Evolutionary conservation across 2,888 invertebrate species (phyloP).

Genomic region (Gastrophysa polygoni): DNA sequence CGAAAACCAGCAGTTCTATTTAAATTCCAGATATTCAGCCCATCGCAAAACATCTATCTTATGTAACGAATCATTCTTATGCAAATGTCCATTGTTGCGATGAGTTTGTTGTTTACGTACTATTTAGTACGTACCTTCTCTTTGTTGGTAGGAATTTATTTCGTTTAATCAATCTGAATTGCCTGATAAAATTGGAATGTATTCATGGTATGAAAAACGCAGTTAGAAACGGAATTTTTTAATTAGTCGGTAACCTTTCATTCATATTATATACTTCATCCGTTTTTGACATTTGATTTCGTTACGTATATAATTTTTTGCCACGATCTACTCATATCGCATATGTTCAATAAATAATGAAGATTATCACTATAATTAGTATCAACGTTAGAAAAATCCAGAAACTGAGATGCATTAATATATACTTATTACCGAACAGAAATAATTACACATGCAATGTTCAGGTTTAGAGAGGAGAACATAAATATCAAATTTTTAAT

Average conservation of each 20-base stretch:
- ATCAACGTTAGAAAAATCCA: too few relatives aligned
- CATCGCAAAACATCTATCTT: slow-evolving; percentile 43
- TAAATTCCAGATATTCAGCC: slow-evolving; percentile 41
- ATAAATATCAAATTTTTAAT: too few relatives aligned
- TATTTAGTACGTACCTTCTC: slow-evolving; percentile 41
- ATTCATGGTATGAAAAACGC: slow-evolving; percentile 12
- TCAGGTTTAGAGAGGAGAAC: too few relatives aligned
- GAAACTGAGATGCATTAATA: too few relatives aligned
- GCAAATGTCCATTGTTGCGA: slow-evolving; percentile 47
- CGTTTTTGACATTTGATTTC: not conserved
- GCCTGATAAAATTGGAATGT: slow-evolving; percentile 25
- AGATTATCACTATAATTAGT: too few relatives aligned
- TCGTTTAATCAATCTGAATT: slow-evolving; percentile 27
- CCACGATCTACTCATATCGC: too few relatives aligned
- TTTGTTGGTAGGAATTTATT: slow-evolving; percentile 25
- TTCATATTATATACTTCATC: not conserved
- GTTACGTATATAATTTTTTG: not conserved
- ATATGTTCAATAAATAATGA: too few relatives aligned
- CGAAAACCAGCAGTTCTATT: slow-evolving; percentile 21
- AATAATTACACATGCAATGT: too few relatives aligned
- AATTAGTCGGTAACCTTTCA: slow-evolving; percentile 14
- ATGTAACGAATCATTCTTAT: slow-evolving; percentile 46
- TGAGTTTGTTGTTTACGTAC: slow-evolving; percentile 44
- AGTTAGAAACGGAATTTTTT: slow-evolving; percentile 27
- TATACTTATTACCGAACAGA: too few relatives aligned